phyloP scores from a whole-genome alignment of 2,888 invertebrate genomes.

The Beris morrisii region DNA sequence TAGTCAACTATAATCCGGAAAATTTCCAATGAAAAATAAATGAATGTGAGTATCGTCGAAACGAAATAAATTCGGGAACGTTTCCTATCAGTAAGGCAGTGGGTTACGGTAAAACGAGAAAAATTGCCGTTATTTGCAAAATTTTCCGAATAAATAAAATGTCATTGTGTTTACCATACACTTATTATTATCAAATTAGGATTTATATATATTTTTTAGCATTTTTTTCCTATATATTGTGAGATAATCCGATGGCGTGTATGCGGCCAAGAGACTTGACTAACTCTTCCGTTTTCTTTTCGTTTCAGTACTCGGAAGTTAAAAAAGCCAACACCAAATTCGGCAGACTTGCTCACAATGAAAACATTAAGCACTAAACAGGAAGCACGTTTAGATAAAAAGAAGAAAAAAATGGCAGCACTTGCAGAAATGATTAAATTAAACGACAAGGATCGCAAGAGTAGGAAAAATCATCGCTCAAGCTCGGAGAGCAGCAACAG shows the following conservation, averaged over 20 bases:
- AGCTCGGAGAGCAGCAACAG: slow-evolving; percentile 11
- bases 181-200: slow-evolving; percentile 31
- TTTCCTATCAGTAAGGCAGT: slow-evolving; percentile 26
- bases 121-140: slow-evolving; percentile 36
- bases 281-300: background rate
- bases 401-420: slow-evolving; percentile 66
- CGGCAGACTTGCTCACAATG: slow-evolving; percentile 46
- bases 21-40: slow-evolving; percentile 3
- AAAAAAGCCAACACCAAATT: slow-evolving; percentile 9
- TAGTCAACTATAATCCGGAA: background rate
- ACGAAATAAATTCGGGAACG: slow-evolving; percentile 25
- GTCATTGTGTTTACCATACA: slow-evolving; percentile 30
- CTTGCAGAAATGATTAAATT: slow-evolving; percentile 63
- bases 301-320: slow-evolving; percentile 16
- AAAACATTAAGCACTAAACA: slow-evolving; percentile 58
- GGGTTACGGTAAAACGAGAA: slow-evolving; percentile 30
- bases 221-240: slow-evolving; percentile 30
- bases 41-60: slow-evolving; percentile 22
- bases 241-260: slow-evolving; percentile 7
- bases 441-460: slow-evolving; percentile 62
- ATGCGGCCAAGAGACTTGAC: background rate
- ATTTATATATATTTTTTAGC: slow-evolving; percentile 32
- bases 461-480: slow-evolving; percentile 14
- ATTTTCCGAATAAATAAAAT: slow-evolving; percentile 32
- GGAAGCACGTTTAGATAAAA: slow-evolving; percentile 62